These are phyloP conservation scores for Clarias batrachus DNA, from an alignment of 2,113 vertebrate species.

Conservation along the genomic window DNA sequence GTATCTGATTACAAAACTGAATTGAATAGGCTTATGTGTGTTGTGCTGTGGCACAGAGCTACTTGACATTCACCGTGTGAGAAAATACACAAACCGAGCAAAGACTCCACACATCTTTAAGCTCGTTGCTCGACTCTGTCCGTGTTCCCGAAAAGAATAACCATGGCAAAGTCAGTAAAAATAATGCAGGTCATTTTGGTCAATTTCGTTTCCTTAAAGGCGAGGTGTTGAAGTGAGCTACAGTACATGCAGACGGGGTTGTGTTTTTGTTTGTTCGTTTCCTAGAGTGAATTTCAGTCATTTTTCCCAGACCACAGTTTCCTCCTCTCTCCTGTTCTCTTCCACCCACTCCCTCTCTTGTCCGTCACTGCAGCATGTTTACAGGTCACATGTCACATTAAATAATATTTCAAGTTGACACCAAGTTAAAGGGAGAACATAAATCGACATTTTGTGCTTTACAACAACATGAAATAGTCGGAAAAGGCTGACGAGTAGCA, in stretches of 20 bases:
- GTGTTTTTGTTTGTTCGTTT: background rate
- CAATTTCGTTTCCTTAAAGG: background rate
- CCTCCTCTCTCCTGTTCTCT: background rate
- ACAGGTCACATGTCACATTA: background rate
- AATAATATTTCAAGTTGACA: background rate
- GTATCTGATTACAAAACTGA: background rate
- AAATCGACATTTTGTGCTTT: background rate
- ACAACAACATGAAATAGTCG: constrained; percentile 16
- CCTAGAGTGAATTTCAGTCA: background rate
- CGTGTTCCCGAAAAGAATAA: background rate
- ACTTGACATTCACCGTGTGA: background rate
- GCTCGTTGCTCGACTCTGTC: background rate
- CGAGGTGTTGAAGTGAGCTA: background rate
- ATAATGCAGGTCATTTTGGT: background rate
- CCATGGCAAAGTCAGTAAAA: background rate
- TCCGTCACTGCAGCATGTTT: background rate
- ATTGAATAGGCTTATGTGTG: background rate
- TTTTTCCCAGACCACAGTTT: background rate
- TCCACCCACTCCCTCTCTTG: background rate
- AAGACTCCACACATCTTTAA: background rate
- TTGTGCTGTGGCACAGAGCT: background rate
- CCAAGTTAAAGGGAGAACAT: background rate
- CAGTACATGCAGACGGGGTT: background rate
- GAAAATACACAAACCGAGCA: background rate
- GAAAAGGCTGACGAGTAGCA: constrained; percentile 8